phyloP scores from a whole-genome alignment of 92 coral and sea anemone genomes.

The Ricordea florida region DNA sequence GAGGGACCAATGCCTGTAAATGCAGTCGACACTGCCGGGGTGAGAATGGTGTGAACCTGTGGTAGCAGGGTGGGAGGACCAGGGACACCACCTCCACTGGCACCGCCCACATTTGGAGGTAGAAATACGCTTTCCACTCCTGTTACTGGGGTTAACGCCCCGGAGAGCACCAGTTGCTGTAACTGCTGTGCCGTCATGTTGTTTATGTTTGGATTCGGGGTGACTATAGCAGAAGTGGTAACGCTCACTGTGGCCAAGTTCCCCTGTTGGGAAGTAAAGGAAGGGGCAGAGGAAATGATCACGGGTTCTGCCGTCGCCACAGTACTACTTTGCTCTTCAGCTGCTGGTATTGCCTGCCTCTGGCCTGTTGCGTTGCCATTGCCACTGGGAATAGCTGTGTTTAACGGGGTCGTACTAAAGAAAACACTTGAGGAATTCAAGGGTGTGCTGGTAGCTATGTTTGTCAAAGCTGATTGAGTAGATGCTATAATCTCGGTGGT shows the following conservation, averaged over 20 bases:
- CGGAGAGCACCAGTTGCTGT: constrained; percentile 29
- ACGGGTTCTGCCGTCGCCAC: no score
- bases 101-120: neutral
- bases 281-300: no score
- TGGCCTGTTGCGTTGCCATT: neutral
- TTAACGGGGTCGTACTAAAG: constrained; percentile 61
- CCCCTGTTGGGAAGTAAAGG: no score
- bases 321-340: no score
- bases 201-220: no score
- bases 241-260: no score
- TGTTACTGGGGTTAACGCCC: constrained; percentile 1
- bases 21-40: neutral
- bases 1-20: neutral
- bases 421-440: constrained; percentile 66
- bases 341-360: no score
- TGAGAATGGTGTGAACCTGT: neutral
- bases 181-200: constrained; percentile 16
- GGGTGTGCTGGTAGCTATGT: constrained; percentile 55
- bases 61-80: neutral
- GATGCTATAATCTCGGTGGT: no score
- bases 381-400: constrained; percentile 29
- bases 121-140: neutral
- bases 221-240: no score
- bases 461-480: no score
- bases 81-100: neutral